Conservation (phyloP, 1,140 invertebrate species). For the Archivesica marissinica region DNA sequence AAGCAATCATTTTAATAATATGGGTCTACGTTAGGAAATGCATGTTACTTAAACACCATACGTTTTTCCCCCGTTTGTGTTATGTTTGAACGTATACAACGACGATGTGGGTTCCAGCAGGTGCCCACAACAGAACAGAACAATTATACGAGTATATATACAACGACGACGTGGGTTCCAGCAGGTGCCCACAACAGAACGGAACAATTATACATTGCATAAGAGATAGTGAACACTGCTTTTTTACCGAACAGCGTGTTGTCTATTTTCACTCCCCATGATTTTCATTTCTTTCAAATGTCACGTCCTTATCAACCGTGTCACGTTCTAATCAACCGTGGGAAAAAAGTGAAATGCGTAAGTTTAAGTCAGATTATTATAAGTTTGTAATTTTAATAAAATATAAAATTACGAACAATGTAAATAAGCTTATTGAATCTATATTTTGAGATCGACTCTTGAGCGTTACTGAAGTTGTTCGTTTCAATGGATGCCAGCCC, state of each 20-base stretch:
- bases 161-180: background rate
- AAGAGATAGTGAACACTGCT: slow-evolving; percentile 25
- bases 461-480: background rate
- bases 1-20: too few species aligned
- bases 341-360: slow-evolving; percentile 21
- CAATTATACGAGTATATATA: too few species aligned
- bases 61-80: too few species aligned
- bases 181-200: background rate
- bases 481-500: background rate
- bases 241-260: background rate
- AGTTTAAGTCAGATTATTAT: background rate
- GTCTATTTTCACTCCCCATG: background rate
- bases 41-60: too few species aligned
- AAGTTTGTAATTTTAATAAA: slow-evolving; percentile 34
- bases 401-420: background rate
- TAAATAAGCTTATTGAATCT: slow-evolving; percentile 28
- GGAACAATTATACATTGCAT: slow-evolving; percentile 20
- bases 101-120: background rate
- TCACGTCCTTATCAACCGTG: too few species aligned
- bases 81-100: too few species aligned
- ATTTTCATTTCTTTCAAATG: too few species aligned
- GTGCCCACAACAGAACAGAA: background rate
- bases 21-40: too few species aligned
- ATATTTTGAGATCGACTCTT: background rate
- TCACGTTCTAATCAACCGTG: slow-evolving; percentile 18